A percentile compares a stretch with the other conserved stretches of the same genome.
phyloP scores from a whole-genome alignment of 2,888 invertebrate genomes.

The Anoncus sp. region DNA sequence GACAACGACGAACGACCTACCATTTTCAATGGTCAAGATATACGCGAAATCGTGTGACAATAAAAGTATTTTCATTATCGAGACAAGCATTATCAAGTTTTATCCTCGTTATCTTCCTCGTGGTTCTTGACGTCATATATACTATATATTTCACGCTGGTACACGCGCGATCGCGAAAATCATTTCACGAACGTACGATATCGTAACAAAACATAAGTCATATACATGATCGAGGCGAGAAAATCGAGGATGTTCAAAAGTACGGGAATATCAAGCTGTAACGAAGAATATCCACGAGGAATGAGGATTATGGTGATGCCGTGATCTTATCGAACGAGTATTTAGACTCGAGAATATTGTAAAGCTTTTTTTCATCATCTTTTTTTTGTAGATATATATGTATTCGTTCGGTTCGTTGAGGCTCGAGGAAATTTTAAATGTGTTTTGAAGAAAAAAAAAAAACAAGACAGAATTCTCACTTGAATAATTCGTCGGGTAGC shows the following conservation, averaged over 20 bases:
- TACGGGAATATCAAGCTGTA: constrained; percentile 22
- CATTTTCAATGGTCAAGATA: constrained; percentile 75
- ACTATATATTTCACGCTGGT: constrained; percentile 1
- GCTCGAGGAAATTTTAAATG: no score
- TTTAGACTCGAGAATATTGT: background rate
- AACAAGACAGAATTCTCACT: constrained; percentile 81
- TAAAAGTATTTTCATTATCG: constrained; percentile 49
- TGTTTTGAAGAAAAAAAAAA: background rate
- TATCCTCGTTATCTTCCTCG: constrained; percentile 10
- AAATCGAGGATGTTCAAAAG: constrained; percentile 15
- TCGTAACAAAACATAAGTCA: constrained; percentile 37
- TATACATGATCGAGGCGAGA: constrained; percentile 48
- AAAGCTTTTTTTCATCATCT: background rate
- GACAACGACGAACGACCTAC: constrained; percentile 63
- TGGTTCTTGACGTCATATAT: background rate
- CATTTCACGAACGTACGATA: constrained; percentile 2
- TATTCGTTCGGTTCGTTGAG: no score
- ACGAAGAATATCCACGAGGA: constrained; percentile 12
- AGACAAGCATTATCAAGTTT: constrained; percentile 32
- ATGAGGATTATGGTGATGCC: constrained; percentile 21
- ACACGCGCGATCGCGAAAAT: background rate
- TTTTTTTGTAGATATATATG: background rate
- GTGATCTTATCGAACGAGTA: constrained; percentile 1
- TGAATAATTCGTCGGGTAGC: constrained; percentile 90
- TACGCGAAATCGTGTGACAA: constrained; percentile 70